Percentiles rank a stretch among this genome's conserved stretches.
Conservation (phyloP, 1,140 invertebrate genomes). For the Drosophila sulfurigaster region DNA sequence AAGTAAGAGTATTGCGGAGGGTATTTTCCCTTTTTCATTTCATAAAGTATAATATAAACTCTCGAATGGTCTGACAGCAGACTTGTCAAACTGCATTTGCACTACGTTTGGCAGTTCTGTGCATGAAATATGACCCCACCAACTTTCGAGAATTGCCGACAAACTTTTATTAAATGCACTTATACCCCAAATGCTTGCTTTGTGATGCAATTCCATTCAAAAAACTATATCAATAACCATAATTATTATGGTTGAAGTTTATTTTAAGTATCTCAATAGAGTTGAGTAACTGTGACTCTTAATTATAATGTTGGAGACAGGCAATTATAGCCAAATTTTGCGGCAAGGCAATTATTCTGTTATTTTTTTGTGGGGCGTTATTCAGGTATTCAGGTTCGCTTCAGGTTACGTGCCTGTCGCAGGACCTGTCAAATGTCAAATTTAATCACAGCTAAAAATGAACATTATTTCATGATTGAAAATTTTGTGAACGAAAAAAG, state of each 20-base stretch:
- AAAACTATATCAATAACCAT: neutral
- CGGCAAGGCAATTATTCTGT: slow-evolving; percentile 13
- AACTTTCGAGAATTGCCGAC: too few relatives aligned
- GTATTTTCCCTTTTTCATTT: neutral
- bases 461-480: slow-evolving; percentile 66
- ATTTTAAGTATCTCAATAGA: neutral
- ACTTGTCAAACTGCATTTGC: slow-evolving; percentile 7
- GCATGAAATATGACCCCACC: too few relatives aligned
- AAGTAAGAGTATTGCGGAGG: neutral
- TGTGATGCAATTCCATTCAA: too few relatives aligned
- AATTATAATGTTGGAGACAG: slow-evolving; percentile 29
- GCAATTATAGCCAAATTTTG: slow-evolving; percentile 14
- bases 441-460: slow-evolving; percentile 58
- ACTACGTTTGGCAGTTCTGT: neutral
- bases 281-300: slow-evolving; percentile 8
- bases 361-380: neutral
- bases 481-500: slow-evolving; percentile 43
- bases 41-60: neutral
- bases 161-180: neutral
- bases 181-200: neutral
- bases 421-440: slow-evolving; percentile 50
- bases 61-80: neutral
- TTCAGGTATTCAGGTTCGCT: slow-evolving; percentile 17
- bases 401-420: slow-evolving; percentile 28
- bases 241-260: neutral